phyloP scores from a whole-genome alignment of 92 coral and sea anemone genomes.

The Epizoanthus illoricatus region DNA sequence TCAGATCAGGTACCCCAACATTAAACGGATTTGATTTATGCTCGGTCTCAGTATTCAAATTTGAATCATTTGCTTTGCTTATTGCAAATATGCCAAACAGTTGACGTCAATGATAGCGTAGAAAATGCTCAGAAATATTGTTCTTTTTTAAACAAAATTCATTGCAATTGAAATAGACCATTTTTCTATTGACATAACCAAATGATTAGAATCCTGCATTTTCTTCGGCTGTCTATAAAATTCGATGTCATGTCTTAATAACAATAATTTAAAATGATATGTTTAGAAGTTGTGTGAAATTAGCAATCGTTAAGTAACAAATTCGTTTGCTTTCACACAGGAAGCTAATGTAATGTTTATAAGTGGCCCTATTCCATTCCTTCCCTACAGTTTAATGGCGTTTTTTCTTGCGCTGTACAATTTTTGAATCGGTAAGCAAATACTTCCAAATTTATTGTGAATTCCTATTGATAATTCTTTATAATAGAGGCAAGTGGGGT shows the following conservation, averaged over 20 bases:
- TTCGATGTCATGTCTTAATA: neutral
- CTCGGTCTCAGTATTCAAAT: neutral
- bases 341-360: too few relatives aligned
- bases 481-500: too few relatives aligned
- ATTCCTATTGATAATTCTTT: too few relatives aligned
- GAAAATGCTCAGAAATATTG: neutral
- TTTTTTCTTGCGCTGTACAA: too few relatives aligned
- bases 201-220: neutral
- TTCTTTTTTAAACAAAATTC: neutral
- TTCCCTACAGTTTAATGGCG: too few relatives aligned
- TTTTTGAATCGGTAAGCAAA: too few relatives aligned
- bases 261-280: neutral
- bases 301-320: neutral
- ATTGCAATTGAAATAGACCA: neutral
- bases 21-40: too few relatives aligned
- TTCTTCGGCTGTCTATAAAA: neutral
- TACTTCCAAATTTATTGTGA: too few relatives aligned
- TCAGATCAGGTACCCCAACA: too few relatives aligned
- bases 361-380: too few relatives aligned
- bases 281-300: neutral
- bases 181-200: neutral
- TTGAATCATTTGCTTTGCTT: neutral
- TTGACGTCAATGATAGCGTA: neutral
- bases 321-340: too few relatives aligned
- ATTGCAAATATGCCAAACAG: neutral